Evolutionary conservation across 2,113 vertebrate species (phyloP).

Genomic region (Sebastes fasciatus): DNA sequence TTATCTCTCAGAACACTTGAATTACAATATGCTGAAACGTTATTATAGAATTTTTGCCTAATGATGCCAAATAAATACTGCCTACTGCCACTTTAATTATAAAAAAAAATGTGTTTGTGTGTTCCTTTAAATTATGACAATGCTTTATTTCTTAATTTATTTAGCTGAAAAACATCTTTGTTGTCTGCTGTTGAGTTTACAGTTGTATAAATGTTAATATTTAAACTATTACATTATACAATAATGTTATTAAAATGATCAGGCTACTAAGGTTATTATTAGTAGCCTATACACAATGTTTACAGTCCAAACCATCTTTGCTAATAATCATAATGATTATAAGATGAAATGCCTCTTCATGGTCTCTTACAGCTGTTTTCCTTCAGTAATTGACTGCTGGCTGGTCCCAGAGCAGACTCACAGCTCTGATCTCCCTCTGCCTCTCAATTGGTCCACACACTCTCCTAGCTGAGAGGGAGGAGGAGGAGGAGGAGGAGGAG

Average conservation of each 20-base stretch:
- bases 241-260: not conserved
- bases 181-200: not conserved
- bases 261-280: not conserved
- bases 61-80: too few relatives aligned
- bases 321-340: not conserved
- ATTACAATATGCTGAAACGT: too few relatives aligned
- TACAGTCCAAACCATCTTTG: not conserved
- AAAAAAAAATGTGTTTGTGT: too few relatives aligned
- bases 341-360: not conserved
- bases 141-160: not conserved
- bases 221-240: not conserved
- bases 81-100: too few relatives aligned
- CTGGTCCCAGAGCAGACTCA: slow-evolving; percentile 29
- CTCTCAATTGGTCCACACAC: slow-evolving; percentile 61
- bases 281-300: not conserved
- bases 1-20: too few relatives aligned
- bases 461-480: slow-evolving; percentile 15
- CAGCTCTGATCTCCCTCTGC: slow-evolving; percentile 10
- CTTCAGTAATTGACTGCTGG: slow-evolving; percentile 7
- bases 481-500: not conserved
- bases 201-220: not conserved
- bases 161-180: not conserved
- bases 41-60: too few relatives aligned
- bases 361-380: not conserved
- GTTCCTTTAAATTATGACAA: too few relatives aligned